Conservation (phyloP, 64 coral and sea anemone genomes). For the Exaiptasia diaphana region DNA sequence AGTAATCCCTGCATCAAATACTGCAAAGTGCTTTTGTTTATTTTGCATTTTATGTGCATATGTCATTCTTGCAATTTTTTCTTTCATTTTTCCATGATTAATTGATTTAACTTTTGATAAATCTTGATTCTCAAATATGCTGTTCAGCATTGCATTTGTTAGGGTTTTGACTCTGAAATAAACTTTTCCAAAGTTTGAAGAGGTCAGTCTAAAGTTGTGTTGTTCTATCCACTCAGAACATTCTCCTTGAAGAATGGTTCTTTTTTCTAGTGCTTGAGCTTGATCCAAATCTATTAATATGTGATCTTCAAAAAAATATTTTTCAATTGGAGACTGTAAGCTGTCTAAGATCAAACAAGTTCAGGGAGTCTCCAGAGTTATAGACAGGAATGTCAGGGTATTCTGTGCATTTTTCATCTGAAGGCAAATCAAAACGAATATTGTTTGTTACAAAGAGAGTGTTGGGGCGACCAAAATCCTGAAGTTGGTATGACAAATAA, state of each 20-base stretch:
- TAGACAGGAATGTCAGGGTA: background rate
- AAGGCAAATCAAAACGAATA: background rate
- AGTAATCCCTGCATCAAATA: constrained; percentile 39
- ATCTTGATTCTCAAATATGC: constrained; percentile 44
- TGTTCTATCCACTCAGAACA: constrained; percentile 40
- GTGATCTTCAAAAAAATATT: background rate
- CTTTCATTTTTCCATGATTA: constrained; percentile 11
- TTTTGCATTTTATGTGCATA: constrained; percentile 24
- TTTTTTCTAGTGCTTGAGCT: constrained; percentile 16
- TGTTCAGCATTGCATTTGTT: constrained; percentile 30
- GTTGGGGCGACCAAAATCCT: constrained; percentile 44
- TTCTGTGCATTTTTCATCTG: background rate
- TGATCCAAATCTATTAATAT: constrained; percentile 23
- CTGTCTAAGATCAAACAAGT: background rate
- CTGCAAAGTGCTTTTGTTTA: background rate
- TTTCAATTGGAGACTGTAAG: background rate
- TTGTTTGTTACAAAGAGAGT: constrained; percentile 48
- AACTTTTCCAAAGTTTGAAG: constrained; percentile 39
- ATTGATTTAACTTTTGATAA: constrained; percentile 51
- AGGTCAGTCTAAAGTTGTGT: background rate
- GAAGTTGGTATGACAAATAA: constrained; percentile 34
- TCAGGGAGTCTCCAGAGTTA: background rate
- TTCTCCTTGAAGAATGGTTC: constrained; percentile 31
- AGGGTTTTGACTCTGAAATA: constrained; percentile 7
- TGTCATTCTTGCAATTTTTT: constrained; percentile 1